Conservation (phyloP, 2,113 vertebrate genomes). For the Prochilodus magdalenae region DNA sequence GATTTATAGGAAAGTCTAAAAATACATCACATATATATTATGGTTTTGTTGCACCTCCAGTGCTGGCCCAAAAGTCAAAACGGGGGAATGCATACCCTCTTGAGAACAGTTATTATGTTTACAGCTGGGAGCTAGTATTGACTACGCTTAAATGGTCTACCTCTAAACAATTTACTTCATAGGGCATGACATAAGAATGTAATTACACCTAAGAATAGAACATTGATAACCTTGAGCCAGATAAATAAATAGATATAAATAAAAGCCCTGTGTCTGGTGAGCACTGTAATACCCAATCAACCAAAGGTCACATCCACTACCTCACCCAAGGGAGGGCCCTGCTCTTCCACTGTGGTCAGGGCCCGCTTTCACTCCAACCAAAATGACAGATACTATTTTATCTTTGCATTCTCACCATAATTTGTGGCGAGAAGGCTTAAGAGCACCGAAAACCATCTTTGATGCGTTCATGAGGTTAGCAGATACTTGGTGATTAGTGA, state of each 20-base stretch:
- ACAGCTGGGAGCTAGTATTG: neutral
- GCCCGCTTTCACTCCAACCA: slow-evolving; percentile 73
- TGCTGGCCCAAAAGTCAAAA: neutral
- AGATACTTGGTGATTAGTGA: slow-evolving; percentile 58
- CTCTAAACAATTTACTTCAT: neutral
- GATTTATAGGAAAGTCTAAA: neutral
- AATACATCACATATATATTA: neutral
- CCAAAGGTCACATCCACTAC: slow-evolving; percentile 76
- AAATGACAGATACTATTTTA: slow-evolving; percentile 78
- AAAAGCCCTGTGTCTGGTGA: slow-evolving; percentile 72
- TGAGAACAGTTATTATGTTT: neutral
- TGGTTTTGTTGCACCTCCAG: neutral
- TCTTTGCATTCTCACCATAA: slow-evolving; percentile 70
- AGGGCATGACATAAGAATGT: neutral
- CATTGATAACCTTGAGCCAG: neutral
- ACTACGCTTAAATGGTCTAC: neutral
- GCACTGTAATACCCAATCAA: slow-evolving; percentile 73
- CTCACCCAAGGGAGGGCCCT: slow-evolving; percentile 69
- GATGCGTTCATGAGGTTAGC: slow-evolving; percentile 51
- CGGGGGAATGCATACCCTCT: neutral
- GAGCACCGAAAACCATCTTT: slow-evolving; percentile 58
- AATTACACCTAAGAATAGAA: neutral
- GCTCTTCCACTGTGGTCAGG: slow-evolving; percentile 64
- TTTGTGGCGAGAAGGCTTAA: slow-evolving; percentile 55
- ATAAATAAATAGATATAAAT: neutral